phyloP scores from a whole-genome alignment of 2,797 vertebrate genomes.

The Galaxias olidus region DNA sequence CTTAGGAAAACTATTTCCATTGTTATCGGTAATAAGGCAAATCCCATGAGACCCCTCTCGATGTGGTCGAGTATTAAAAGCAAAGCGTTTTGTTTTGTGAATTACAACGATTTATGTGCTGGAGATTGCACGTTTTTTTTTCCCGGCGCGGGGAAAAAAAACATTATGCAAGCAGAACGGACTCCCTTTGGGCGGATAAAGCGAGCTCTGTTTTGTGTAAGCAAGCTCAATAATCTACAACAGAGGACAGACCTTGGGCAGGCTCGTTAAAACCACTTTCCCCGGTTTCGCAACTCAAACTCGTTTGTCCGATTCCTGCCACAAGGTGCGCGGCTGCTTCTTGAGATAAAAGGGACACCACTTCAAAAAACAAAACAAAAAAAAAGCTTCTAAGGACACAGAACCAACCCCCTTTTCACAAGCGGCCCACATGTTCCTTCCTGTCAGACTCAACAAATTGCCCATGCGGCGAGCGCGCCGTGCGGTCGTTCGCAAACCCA shows the following conservation, averaged over 20 bases:
- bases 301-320: not conserved
- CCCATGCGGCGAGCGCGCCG: slow-evolving; percentile 25
- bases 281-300: slow-evolving; percentile 14
- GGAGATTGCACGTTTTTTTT: slow-evolving; percentile 36
- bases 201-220: slow-evolving; percentile 52
- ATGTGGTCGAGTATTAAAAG: slow-evolving; percentile 41
- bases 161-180: slow-evolving; percentile 47
- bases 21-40: slow-evolving; percentile 60
- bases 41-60: slow-evolving; percentile 41
- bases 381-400: not conserved
- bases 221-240: slow-evolving; percentile 31
- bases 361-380: no score
- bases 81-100: slow-evolving; percentile 53
- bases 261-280: not conserved
- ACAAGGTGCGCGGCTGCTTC: slow-evolving; percentile 9
- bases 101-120: slow-evolving; percentile 52
- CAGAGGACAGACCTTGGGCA: slow-evolving; percentile 8
- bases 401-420: slow-evolving; percentile 26
- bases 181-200: slow-evolving; percentile 51
- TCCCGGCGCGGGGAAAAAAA: slow-evolving; percentile 33
- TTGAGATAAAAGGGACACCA: not conserved
- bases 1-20: slow-evolving; percentile 46
- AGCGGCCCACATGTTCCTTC: slow-evolving; percentile 44
- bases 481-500: slow-evolving; percentile 21
- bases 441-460: slow-evolving; percentile 52